Base-by-base conservation (phyloP, 2,888 invertebrate genomes). In the Allophyes oxyacanthae region DNA sequence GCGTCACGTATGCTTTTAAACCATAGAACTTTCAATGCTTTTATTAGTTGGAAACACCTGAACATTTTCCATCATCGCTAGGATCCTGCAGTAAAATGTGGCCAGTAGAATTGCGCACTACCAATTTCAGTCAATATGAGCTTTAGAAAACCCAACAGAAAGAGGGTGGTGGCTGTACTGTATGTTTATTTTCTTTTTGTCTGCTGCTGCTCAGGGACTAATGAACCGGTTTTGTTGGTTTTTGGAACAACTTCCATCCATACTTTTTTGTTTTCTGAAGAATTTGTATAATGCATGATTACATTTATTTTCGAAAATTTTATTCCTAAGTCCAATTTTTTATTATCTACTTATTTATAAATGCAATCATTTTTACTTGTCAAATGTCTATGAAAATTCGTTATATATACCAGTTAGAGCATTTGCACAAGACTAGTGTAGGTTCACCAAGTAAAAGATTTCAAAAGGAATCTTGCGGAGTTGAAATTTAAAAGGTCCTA, bases 221-320 rank as follows among this genome's bases (percentile, higher is more conserved):
- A 83, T 82, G 83, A 86, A 90, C 91, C 88, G 88, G 89, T 89
- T 88, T 81, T 78, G 84, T 85, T 82, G 77, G 84, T 79, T 86
- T 86, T 86, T 84, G 79, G 81, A 83, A 77, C 78, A 75, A 70
- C 75, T 75, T 70, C 78, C 79, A 64, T 65, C 54, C 72, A 75
- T 76, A 77, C 75, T 77, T 82, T 83, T 78, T 78, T 78, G 71
- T 74, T 71, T 62, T 68, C 52, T 57, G 53, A 30, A 62, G 51
- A 70, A 64, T 64, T 60, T 64, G 51, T 77, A 65, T 66, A 65
- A 52, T 49, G 48, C 62, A 56, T 43, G 52, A 58, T 63, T 8
- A 28, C 63, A 64, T 61, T n/a, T n/a, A 49, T 63, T 48, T 44
- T 40, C 7, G 14, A 40, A 43, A 34, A 25, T 38, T 8, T 11